Base-by-base conservation (phyloP, 2,797 vertebrate species). In the Streptopelia turtur region DNA sequence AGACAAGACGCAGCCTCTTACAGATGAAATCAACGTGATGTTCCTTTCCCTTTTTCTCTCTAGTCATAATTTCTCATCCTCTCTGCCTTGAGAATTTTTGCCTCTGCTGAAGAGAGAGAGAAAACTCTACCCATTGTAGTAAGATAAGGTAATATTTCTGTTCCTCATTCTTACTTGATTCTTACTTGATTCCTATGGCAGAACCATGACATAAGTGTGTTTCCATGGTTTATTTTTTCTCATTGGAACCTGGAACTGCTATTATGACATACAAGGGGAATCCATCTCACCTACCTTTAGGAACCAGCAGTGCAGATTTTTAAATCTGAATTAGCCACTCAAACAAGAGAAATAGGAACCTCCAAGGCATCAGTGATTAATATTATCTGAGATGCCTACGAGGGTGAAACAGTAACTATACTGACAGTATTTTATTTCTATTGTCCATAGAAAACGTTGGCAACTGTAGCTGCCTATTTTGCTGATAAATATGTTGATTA, bases 341-440 rank as follows among this genome's bases (percentile, higher is more conserved):
- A 17, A 21, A 33, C 1, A 2, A 59, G 30, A 53, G 71, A 59
- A 77, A 82, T 1, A 53, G 27, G n/a, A 76, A 71, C 17, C 16
- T 39, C 28, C 2, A 2, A 18, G 33, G 11, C 39, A 65, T 15
- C 33, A 70, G 33, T 1, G 0, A 45, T 50, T 71, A 3, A 1
- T 56, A 16, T 61, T 61, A 27, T 43, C 64, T 56, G 69, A 37
- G 28, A 33, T 10, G 17, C 52, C 24, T 76, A 5, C 16, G n/a
- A 22, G 47, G n/a, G 28, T 64, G 77, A 77, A 70, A 53, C 11
- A 22, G 45, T 16, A 61, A 41, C 31, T 59, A 64, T 17, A 30
- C n/a, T 45, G 50, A 64, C 11, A 64, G 30, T 50, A 13, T 31
- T n/a, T 49, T 65, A 20, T 65, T 65, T 82, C 43, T 75, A 8